Conservation (phyloP, 2,888 invertebrate species). For the Morpho deidamia region DNA sequence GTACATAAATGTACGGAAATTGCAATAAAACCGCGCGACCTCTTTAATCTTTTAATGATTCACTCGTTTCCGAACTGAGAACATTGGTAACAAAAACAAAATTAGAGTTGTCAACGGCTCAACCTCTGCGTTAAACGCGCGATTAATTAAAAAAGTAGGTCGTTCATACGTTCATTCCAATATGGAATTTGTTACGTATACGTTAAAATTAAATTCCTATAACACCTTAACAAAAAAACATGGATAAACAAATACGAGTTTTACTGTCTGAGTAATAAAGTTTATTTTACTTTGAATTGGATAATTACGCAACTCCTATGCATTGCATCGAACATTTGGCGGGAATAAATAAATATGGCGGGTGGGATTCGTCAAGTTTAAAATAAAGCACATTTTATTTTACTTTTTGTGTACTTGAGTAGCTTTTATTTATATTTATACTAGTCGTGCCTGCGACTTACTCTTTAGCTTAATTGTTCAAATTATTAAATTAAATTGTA, state of each 20-base stretch:
- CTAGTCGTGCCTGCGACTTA: no score
- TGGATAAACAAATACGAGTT: not conserved
- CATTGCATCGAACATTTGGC: conserved; percentile 16
- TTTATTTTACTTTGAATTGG: not conserved
- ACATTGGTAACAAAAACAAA: no score
- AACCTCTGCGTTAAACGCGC: not conserved
- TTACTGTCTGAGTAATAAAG: not conserved
- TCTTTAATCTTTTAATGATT: no score
- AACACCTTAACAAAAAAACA: not conserved
- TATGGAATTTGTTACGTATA: not conserved
- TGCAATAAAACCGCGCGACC: no score
- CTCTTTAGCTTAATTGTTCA: no score
- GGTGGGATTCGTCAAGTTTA: not conserved
- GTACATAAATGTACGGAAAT: no score
- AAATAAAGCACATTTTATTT: no score
- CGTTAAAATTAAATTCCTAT: not conserved
- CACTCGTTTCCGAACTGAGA: no score
- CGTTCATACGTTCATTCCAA: not conserved
- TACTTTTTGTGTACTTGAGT: no score
- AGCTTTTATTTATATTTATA: no score
- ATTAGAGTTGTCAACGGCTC: no score
- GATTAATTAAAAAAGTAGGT: conserved; percentile 19
- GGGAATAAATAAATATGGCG: conserved; percentile 9
- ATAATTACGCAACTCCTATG: conserved; percentile 4
- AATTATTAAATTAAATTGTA: no score